Conservation (phyloP, 1,140 invertebrate genomes). For the Hyles euphorbiae region DNA sequence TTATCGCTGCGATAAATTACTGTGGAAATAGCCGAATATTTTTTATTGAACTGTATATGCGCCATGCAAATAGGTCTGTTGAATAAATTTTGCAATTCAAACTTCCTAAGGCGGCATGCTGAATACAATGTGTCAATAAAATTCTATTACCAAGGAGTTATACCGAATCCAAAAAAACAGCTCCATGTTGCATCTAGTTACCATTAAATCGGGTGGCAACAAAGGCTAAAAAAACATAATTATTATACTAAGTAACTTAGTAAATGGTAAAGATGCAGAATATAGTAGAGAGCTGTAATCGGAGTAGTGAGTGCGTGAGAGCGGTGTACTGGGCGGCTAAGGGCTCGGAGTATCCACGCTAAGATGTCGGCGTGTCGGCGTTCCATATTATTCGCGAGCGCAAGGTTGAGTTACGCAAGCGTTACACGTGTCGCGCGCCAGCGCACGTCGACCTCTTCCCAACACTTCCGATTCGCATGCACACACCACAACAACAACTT, state of each 20-base stretch:
- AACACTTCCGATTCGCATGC: constrained; percentile 71
- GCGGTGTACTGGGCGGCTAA: background rate
- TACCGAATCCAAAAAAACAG: no score
- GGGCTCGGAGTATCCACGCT: constrained; percentile 14
- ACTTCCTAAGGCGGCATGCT: background rate
- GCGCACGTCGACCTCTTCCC: constrained; percentile 50
- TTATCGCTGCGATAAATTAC: constrained; percentile 18
- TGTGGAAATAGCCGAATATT: constrained; percentile 18
- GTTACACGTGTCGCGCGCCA: constrained; percentile 55
- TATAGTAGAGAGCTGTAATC: no score
- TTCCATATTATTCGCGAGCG: constrained; percentile 55
- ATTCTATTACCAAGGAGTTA: no score
- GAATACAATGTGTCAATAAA: no score
- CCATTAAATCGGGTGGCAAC: no score
- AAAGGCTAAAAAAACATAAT: no score
- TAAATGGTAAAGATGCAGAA: no score
- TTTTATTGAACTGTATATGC: background rate
- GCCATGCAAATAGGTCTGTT: constrained; percentile 12
- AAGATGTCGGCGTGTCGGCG: constrained; percentile 14
- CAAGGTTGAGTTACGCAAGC: constrained; percentile 65
- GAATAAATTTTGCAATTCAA: constrained; percentile 24
- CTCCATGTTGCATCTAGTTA: no score
- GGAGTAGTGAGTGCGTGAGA: background rate
- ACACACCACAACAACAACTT: constrained; percentile 37
- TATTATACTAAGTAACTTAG: no score